phyloP scores from a whole-genome alignment of 2,888 invertebrate species.

The Chaitophorus viminalis region DNA sequence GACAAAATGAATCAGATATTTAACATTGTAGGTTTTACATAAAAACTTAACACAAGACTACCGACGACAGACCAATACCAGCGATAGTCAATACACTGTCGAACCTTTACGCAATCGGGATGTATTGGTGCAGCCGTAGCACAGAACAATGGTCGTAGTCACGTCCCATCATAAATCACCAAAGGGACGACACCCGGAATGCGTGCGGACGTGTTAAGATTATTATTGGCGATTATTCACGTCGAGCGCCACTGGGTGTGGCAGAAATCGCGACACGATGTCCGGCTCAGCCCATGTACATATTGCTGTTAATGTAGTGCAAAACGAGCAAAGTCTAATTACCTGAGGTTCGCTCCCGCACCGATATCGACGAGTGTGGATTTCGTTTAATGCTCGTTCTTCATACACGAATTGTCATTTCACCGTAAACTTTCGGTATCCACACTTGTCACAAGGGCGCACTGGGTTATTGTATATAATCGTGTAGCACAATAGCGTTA shows the following conservation, averaged over 20 bases:
- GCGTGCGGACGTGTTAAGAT: no score
- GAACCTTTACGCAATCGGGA: not conserved
- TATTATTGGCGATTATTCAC: no score
- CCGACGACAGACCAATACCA: not conserved
- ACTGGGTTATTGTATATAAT: not conserved
- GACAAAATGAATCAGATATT: not conserved
- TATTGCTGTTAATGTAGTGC: not conserved
- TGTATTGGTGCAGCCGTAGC: not conserved
- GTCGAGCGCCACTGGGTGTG: not conserved
- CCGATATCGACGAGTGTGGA: not conserved
- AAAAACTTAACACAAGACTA: not conserved
- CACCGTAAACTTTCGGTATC: not conserved
- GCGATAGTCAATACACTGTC: not conserved
- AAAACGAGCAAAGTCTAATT: not conserved
- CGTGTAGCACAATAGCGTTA: not conserved
- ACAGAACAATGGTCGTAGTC: no score
- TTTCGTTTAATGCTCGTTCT: not conserved
- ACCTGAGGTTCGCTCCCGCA: not conserved
- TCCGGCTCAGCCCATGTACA: not conserved
- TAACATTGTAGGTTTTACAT: not conserved
- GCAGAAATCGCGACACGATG: not conserved
- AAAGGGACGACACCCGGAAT: not conserved
- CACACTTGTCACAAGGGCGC: no score
- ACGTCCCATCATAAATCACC: not conserved
- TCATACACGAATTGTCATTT: constrained; percentile 27